phyloP scores from a whole-genome alignment of 2,888 invertebrate species.

The Baccha elongata region DNA sequence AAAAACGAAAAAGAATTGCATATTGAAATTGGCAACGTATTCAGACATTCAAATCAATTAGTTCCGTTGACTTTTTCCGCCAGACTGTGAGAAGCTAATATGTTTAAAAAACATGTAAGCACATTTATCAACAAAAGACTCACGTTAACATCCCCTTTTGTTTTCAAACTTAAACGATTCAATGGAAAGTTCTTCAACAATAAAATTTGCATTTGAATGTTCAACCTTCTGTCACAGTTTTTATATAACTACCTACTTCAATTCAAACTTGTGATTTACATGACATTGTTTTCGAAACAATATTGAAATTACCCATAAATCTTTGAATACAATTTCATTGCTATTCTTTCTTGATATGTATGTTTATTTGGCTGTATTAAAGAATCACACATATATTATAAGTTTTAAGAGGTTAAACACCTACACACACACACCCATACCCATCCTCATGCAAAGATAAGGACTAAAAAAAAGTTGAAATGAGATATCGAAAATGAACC shows the following conservation, averaged over 20 bases:
- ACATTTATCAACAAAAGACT: no score
- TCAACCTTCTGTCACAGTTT: neutral
- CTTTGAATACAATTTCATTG: constrained; percentile 70
- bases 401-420: constrained; percentile 1
- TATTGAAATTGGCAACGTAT: no score
- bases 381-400: constrained; percentile 23
- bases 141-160: no score
- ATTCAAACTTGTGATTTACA: neutral
- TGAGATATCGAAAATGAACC: constrained; percentile 60
- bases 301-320: constrained; percentile 72
- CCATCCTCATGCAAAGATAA: constrained; percentile 15
- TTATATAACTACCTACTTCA: neutral
- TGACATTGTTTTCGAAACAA: constrained; percentile 65
- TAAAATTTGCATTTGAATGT: constrained; percentile 34
- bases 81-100: no score
- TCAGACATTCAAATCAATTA: no score
- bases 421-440: neutral
- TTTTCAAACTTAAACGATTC: constrained; percentile 42
- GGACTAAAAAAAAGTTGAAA: constrained; percentile 46
- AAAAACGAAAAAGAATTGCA: no score
- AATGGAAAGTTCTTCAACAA: constrained; percentile 52
- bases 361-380: constrained; percentile 25
- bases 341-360: constrained; percentile 7
- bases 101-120: no score
- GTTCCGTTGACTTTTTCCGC: no score